These are phyloP conservation scores for Emys orbicularis DNA, from an alignment of 2,797 vertebrate species.

Conservation along the genomic window DNA sequence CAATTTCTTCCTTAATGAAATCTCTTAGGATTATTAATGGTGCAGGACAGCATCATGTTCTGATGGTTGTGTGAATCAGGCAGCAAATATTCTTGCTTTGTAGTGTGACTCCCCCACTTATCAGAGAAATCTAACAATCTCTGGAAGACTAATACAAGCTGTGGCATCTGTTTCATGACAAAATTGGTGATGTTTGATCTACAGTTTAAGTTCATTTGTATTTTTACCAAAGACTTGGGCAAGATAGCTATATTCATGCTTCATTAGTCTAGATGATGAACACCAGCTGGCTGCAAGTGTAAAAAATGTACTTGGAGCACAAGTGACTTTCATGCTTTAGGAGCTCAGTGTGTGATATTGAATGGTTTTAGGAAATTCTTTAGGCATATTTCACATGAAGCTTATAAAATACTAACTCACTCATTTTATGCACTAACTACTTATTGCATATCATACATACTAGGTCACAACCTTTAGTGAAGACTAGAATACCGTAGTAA, in stretches of 20 bases:
- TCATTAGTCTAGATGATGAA: background rate
- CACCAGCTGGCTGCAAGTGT: background rate
- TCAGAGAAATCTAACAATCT: background rate
- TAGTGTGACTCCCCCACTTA: rapidly evolving
- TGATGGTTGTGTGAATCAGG: background rate
- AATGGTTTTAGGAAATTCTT: background rate
- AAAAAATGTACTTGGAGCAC: background rate
- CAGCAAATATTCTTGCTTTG: rapidly evolving
- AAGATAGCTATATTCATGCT: background rate
- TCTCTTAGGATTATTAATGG: background rate
- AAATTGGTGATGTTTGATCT: background rate
- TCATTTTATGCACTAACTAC: background rate
- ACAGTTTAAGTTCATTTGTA: rapidly evolving
- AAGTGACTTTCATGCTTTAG: background rate
- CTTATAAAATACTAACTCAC: background rate
- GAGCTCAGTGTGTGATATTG: rapidly evolving
- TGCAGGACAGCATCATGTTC: background rate
- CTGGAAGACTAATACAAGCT: background rate
- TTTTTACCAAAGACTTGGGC: background rate
- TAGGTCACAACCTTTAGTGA: background rate
- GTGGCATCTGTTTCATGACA: background rate
- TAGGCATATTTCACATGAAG: background rate
- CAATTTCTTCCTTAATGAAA: background rate
- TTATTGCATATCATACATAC: rapidly evolving
- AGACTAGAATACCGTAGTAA: background rate